Evolutionary conservation across 1,140 invertebrate genomes (phyloP).

Genomic region (Kradibia gibbosae): DNA sequence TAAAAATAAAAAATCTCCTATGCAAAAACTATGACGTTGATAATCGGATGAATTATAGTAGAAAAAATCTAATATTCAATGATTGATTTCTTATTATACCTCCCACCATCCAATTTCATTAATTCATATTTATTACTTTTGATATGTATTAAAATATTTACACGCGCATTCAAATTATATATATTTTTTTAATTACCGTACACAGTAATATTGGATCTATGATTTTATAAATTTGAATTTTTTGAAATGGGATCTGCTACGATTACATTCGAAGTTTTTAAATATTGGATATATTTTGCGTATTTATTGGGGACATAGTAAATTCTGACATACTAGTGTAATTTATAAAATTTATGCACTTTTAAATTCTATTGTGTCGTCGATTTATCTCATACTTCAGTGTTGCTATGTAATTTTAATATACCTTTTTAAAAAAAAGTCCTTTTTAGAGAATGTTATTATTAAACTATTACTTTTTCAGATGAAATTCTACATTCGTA

Average conservation of each 20-base stretch:
- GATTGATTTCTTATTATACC: background rate
- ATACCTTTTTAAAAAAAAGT: too few relatives aligned
- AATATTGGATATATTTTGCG: background rate
- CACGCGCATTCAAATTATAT: background rate
- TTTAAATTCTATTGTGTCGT: too few relatives aligned
- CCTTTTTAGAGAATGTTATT: too few relatives aligned
- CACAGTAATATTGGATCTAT: background rate
- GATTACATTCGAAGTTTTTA: too few relatives aligned
- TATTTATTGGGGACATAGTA: conserved; percentile 5
- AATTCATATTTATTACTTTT: too few relatives aligned
- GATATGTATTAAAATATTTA: background rate
- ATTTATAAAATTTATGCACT: background rate
- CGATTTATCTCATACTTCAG: too few relatives aligned
- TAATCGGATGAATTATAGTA: conserved; percentile 17
- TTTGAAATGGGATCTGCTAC: background rate
- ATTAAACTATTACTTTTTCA: too few relatives aligned
- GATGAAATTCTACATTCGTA: too few relatives aligned
- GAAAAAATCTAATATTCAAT: background rate
- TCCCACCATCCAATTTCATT: too few relatives aligned
- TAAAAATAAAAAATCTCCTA: background rate
- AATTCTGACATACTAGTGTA: background rate
- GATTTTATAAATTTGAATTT: background rate
- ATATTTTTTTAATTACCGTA: too few relatives aligned
- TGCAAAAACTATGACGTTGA: background rate
- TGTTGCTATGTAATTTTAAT: background rate